phyloP scores from a whole-genome alignment of 2,888 invertebrate genomes.

The Cephonodes hylas region DNA sequence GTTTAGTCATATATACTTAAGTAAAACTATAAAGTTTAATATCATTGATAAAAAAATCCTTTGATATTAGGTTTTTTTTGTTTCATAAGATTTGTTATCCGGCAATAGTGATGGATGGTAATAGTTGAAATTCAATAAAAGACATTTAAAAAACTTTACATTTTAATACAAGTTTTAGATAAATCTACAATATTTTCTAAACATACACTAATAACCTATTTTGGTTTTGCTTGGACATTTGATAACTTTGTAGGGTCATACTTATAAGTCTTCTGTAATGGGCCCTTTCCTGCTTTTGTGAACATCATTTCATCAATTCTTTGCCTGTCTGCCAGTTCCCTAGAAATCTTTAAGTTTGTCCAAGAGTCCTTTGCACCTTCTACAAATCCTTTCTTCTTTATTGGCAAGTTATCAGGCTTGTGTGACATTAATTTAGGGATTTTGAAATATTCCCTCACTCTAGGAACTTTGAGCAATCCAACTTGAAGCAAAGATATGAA shows the following conservation, averaged over 20 bases:
- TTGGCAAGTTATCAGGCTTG: conserved; percentile 79
- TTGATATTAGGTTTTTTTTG: too few species aligned
- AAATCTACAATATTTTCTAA: conserved; percentile 14
- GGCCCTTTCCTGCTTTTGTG: conserved; percentile 91
- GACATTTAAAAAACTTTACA: conserved; percentile 7
- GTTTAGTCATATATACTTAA: too few species aligned
- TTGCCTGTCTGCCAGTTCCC: conserved; percentile 88
- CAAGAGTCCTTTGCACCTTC: conserved; percentile 90
- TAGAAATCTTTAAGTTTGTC: conserved; percentile 90
- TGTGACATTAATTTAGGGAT: conserved; percentile 85
- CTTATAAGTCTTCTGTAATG: conserved; percentile 92
- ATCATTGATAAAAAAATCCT: too few species aligned
- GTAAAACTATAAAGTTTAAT: too few species aligned
- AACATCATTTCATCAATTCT: conserved; percentile 89
- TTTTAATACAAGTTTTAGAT: conserved; percentile 12
- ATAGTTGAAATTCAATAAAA: conserved; percentile 6
- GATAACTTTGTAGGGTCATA: conserved; percentile 88
- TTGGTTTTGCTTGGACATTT: conserved; percentile 79
- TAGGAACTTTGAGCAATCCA: conserved; percentile 86
- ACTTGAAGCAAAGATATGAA: conserved; percentile 92
- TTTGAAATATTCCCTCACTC: conserved; percentile 87
- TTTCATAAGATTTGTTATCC: too few species aligned
- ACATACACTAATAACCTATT: conserved; percentile 46
- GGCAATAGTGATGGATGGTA: too few species aligned
- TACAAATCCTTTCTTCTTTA: conserved; percentile 89